These are phyloP conservation scores for Dasysyrphus albostriatus DNA, from an alignment of 2,888 invertebrate species.

Conservation along the genomic window DNA sequence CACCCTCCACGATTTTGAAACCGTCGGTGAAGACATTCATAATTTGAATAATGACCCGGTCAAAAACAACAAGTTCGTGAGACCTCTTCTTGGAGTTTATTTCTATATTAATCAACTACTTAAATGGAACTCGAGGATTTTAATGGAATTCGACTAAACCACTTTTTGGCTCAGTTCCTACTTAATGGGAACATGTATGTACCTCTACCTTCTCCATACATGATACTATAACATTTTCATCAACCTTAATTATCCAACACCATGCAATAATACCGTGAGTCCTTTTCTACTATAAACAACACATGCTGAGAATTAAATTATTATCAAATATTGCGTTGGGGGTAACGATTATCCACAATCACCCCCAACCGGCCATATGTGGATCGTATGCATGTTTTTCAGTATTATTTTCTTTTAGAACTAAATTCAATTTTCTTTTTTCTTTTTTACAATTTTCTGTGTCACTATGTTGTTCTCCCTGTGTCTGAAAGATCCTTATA, in stretches of 20 bases:
- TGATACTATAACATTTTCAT: not conserved
- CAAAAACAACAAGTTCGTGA: no score
- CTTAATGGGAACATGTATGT: not conserved
- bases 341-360: not conserved
- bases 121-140: conserved; percentile 22
- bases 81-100: not conserved
- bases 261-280: no score
- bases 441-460: not conserved
- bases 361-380: not conserved
- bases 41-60: no score
- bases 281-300: not conserved
- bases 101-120: conserved; percentile 35
- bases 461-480: conserved; percentile 1
- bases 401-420: conserved; percentile 43
- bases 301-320: conserved; percentile 44
- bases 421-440: conserved; percentile 58
- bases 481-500: conserved; percentile 19
- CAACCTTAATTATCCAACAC: not conserved
- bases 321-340: conserved; percentile 45
- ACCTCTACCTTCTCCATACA: not conserved
- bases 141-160: conserved; percentile 39
- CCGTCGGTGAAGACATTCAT: no score
- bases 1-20: no score
- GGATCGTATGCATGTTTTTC: not conserved
- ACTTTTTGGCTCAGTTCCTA: not conserved